Base-by-base conservation (phyloP, 2,113 vertebrate genomes). In the Coreoperca whiteheadi region DNA sequence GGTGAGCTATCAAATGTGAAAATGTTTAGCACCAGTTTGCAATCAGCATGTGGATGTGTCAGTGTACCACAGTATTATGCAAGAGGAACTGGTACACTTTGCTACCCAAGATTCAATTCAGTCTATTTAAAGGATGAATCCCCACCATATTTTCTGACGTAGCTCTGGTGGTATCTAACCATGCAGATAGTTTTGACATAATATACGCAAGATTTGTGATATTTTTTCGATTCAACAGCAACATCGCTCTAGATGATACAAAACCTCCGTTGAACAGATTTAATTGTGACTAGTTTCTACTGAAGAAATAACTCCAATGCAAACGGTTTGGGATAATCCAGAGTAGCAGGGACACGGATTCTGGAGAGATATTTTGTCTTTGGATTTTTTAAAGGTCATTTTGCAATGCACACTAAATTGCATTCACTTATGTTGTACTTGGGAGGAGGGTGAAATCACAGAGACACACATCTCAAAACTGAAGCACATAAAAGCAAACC, bases 1-100 rank as follows among this genome's bases (percentile, higher is more conserved):
- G 28, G 39, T 2, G 25, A 57, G 46, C 65, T 43, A 46, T 53
- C 46, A 48, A 41, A 28, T 65, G 1, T 30, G 39, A 84, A 74
- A 74, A 80, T 71, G 8, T 76, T 53, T 43, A 63, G 8, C 56
- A 4, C 37, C 1, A 6, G 37, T 79, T 79, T 83, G 28, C 8
- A 37, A 56, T 73, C 59, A 46, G 63, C 32, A 21, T 63, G 65
- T 8, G 39, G 41, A 25, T 54, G 23, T 54, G 71, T 69, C 0
- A 1, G 14, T 30, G 30, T 72, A 20, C 10, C 8, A 51, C 4
- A n/a, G 15, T 54, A 25, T 48, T 16, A 71, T 30, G 4, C 32
- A 51, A 2, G 8, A 30, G 23, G 34, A 57, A 34, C 1, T 14
- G 7, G 14, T 50, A 53, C 30, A 51, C 34, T 16, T 21, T 54